Evolutionary conservation across 2,888 invertebrate genomes (phyloP).

Genomic region (Zygogramma bicolorata): DNA sequence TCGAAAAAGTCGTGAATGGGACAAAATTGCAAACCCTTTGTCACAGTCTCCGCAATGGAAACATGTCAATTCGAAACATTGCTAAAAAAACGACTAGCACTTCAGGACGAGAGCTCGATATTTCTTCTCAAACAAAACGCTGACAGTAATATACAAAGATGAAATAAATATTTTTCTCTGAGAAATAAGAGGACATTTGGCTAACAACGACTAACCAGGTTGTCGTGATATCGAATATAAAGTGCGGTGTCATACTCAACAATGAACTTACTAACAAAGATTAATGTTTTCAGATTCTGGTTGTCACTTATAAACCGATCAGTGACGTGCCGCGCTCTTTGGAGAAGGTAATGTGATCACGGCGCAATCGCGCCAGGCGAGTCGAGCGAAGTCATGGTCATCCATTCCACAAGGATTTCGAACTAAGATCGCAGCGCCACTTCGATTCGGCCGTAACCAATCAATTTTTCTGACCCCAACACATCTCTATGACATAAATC

Average conservation of each 20-base stretch:
- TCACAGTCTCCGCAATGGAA: background rate
- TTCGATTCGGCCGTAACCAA: too few species aligned
- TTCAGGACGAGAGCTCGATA: constrained; percentile 3
- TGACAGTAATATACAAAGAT: constrained; percentile 22
- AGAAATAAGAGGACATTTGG: constrained; percentile 31
- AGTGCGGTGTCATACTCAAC: constrained; percentile 58
- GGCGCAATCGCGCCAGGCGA: background rate
- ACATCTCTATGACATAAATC: too few species aligned
- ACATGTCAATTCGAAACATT: background rate
- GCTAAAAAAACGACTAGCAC: background rate
- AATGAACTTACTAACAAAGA: constrained; percentile 61
- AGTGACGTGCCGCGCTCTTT: background rate
- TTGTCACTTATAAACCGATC: constrained; percentile 48
- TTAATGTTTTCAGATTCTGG: constrained; percentile 57
- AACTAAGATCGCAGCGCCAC: too few species aligned
- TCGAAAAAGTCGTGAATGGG: background rate
- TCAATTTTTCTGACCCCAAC: too few species aligned
- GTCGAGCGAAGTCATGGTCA: background rate
- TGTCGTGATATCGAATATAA: constrained; percentile 47
- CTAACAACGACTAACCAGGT: constrained; percentile 33
- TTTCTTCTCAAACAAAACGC: constrained; percentile 17
- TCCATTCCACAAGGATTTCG: too few species aligned
- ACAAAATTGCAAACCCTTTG: background rate
- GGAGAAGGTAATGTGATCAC: background rate
- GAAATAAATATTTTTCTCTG: constrained; percentile 30